Evolutionary conservation across 2,113 vertebrate genomes (phyloP), one percentile per base, ranked within the genome.

Genomic region (Neogobius melanostomus): DNA sequence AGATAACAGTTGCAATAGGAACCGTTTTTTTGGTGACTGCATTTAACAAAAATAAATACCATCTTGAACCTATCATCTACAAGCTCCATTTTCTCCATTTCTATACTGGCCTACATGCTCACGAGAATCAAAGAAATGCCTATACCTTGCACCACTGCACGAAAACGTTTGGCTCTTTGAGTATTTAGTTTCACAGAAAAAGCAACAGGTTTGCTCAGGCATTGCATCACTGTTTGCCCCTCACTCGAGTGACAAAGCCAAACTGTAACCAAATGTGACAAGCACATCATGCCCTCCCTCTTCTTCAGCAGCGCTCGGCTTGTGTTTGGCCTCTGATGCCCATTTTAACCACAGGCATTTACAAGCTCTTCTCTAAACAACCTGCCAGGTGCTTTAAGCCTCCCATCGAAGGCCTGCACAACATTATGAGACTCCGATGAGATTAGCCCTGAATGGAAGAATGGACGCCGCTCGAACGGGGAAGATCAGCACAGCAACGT

Each of bases 201-300:
- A 73, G 68, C 72, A 71, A 65, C 72, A 68, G 60, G 69, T 82
- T 72, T 66, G 44, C 78, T 71, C 54, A 56, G 74, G 52, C 47
- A n/a, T 61, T 53, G 57, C 66, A 66, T 82, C 77, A 67, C 28
- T 65, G 54, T 76, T 63, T 68, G 59, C 71, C 50, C 76, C 46
- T 51, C 42, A 9, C 52, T 54, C 43, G 64, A 16, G 54, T 66
- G 50, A 81, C 66, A 74, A 81, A 59, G 67, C 72, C 47, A 11
- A 64, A 85, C 93, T 79, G 82, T 91, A 97, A 97, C 92, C 88
- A 71, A 63, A 95, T 88, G 92, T 97, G 95, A 97, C 96, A 97
- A 94, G 94, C 95, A 96, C 91, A 93, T 86, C 94, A 82, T 89
- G 91, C 91, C 87, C 85, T 75, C 92, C 79, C 36, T 43, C 91